Evolutionary conservation across 2,113 vertebrate species (phyloP), one percentile per base, ranked within the genome.

Genomic region (Suncus etruscus): DNA sequence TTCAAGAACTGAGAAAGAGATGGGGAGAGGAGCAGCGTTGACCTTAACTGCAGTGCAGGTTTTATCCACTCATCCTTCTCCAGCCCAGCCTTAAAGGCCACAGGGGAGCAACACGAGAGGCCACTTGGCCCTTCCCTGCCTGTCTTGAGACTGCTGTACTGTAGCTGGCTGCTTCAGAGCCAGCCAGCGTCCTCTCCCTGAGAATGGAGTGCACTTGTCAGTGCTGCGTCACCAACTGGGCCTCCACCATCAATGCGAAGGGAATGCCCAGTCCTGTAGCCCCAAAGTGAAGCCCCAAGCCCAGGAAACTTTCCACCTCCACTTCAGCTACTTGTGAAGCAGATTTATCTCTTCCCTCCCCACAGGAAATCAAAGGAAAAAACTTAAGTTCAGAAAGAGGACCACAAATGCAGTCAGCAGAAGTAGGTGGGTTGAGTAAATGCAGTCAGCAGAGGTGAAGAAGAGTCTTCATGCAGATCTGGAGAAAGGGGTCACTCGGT

Each of bases 31-130:
- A 80, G 47, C 11, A 81, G 32, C 39, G 32, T 50, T 66, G 11
- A 50, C 32, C n/a, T 79, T 3, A 65, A 6, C 45, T 25, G 31
- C 25, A 47, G 48, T 90, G 86, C 83, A 29, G 51, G 70, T 24
- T 39, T 31, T 29, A 12, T 50, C n/a, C n/a, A 1, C 84, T 91
- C 80, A 29, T n/a, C 63, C 50, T 61, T 31, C 32, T 87, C 65
- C 8, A 70, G 10, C 58, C 72, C 65, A 54, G 20, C 61, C 14
- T 45, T 80, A 32, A 77, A 76, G 32, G 15, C 32, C n/a, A n/a
- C 85, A 82, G 22, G 31, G n/a, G 15, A 83, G 27, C 66, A 58
- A 72, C 48, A 65, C 89, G 51, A 88, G 88, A 84, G 45, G 29
- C 68, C 47, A 3, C 31, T 45, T n/a, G 66, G 27, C 70, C 75